A percentile compares a stretch with the other conserved stretches of the same genome.
Evolutionary conservation across 2,888 invertebrate species (phyloP).

Genomic region (Hypomecis atomaria): DNA sequence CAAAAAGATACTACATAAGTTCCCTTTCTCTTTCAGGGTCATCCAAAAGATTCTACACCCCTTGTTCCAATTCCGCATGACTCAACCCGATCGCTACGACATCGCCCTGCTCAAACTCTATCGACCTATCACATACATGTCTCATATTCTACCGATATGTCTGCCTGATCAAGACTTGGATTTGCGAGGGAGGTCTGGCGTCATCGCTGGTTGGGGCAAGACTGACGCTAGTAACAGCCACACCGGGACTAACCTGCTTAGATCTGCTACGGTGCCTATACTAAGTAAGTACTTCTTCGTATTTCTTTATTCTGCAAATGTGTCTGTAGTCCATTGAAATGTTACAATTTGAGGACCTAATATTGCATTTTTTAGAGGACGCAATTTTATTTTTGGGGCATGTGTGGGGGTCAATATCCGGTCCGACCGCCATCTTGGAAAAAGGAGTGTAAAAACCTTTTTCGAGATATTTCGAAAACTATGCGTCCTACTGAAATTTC

Average conservation of each 20-base stretch:
- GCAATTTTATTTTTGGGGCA: no score
- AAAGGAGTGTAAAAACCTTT: no score
- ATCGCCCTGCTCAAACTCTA: constrained; percentile 90
- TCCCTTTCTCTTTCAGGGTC: constrained; percentile 81
- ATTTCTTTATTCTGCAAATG: no score
- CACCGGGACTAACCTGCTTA: constrained; percentile 91
- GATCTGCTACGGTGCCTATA: constrained; percentile 93
- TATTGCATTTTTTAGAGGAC: no score
- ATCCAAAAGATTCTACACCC: constrained; percentile 91
- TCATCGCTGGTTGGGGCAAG: constrained; percentile 94
- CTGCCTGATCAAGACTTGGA: constrained; percentile 84
- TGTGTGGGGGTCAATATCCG: no score
- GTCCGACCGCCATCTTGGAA: no score
- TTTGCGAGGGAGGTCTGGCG: constrained; percentile 68
- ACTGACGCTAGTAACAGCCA: constrained; percentile 89
- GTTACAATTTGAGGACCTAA: no score
- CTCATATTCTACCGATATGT: constrained; percentile 92
- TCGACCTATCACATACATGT: constrained; percentile 86
- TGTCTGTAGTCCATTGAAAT: no score
- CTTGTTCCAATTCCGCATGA: constrained; percentile 90
- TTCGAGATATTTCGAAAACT: no score
- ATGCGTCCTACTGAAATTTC: no score
- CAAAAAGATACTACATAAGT: no score
- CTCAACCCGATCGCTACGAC: constrained; percentile 93
- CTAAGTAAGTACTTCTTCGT: constrained; percentile 83